Base-by-base conservation (phyloP, 2,113 vertebrate genomes). In the Dicentrarchus labrax region DNA sequence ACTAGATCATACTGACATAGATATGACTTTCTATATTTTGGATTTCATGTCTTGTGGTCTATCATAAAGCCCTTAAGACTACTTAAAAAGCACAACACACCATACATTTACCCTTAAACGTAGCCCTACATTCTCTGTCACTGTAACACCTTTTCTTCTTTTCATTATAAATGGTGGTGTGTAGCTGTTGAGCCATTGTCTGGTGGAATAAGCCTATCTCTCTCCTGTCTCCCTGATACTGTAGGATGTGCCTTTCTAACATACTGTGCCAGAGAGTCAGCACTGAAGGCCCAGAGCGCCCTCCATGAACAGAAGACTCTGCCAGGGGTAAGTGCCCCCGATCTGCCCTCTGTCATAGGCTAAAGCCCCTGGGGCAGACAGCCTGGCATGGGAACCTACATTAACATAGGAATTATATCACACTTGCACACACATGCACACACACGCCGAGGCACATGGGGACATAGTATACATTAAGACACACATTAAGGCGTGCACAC, bases 251-350 rank as follows among this genome's bases (percentile, higher is more conserved):
- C 98, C 60, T 99, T 99, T 96, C 98, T 99, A 91, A 99, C 98
- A 6, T 99, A 99, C 95, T 99, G 98, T 93, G 98, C 98, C 96
- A 96, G 98, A 96, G 98, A 99, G 86, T 99, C 98, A 36, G 98
- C 98, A 89, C 96, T 99, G 96, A 99, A 99, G 95, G 98, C 98
- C 91, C 98, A 99, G 97, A 98, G 96, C 61, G 97, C 98, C 7
- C 96, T 99, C 84, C 98, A 99, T 83, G 98, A 99, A 60, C 98
- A 99, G 96, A 99, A 99, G 96, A 99, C 98, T 90, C 93, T 99
- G 93, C 98, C 98, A 76, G 98, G 98, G 97, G 98, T 99, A 96
- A 97, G 97, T 96, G 90, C 83, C 83, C 89, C 91, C 84, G 62
- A 87, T 94, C 76, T 89, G 89, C 91, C 91, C 91, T 88, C 69